phyloP scores from a whole-genome alignment of 2,113 vertebrate species.

The Cebus imitator region DNA sequence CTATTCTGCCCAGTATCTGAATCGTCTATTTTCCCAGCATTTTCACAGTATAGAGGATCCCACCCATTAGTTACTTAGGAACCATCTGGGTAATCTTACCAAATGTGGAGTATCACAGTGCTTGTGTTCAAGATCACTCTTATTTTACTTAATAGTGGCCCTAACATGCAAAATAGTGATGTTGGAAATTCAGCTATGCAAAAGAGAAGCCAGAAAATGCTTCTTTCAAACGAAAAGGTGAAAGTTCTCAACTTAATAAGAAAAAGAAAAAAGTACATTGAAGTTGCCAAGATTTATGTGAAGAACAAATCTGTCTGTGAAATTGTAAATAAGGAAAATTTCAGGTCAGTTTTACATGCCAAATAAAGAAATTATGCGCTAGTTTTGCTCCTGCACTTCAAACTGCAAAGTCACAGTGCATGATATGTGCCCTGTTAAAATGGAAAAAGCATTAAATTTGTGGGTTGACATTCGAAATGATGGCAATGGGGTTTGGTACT shows the following conservation, averaged over 20 bases:
- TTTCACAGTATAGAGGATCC: background rate
- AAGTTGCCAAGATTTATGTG: background rate
- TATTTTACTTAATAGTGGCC: background rate
- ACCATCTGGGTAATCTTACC: background rate
- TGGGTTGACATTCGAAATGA: background rate
- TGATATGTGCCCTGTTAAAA: background rate
- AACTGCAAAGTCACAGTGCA: background rate
- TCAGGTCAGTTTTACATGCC: too few species aligned
- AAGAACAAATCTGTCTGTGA: background rate
- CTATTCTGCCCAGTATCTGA: too few species aligned
- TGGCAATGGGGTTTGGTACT: background rate
- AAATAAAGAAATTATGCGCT: background rate
- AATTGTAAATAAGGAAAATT: background rate
- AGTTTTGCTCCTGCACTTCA: background rate
- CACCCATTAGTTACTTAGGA: background rate
- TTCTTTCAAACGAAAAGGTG: background rate
- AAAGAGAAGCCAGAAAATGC: background rate
- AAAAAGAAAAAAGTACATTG: background rate
- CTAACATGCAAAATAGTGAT: background rate
- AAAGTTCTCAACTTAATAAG: background rate
- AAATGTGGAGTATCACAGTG: background rate
- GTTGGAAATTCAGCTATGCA: background rate
- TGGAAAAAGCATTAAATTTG: background rate
- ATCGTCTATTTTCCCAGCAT: background rate
- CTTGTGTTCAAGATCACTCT: background rate